phyloP scores from a whole-genome alignment of 1,140 invertebrate species.

The Potamilus streckersoni region DNA sequence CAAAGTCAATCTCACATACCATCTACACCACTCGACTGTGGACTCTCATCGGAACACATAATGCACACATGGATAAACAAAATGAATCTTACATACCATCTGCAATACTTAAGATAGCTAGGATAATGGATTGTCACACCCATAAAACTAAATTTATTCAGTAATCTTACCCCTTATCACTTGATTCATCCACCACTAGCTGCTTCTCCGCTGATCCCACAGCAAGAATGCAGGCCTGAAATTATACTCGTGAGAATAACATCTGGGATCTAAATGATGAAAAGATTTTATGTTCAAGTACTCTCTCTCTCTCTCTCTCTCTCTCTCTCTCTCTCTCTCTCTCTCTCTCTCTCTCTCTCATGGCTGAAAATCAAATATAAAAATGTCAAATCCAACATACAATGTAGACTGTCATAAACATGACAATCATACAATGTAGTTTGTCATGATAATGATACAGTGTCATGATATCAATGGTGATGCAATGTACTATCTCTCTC shows the following conservation, averaged over 20 bases:
- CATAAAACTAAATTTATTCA: not conserved
- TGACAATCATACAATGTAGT: too few relatives aligned
- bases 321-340: too few relatives aligned
- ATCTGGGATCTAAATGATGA: too few relatives aligned
- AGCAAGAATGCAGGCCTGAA: constrained; percentile 75
- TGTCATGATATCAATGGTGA: too few relatives aligned
- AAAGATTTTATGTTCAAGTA: too few relatives aligned
- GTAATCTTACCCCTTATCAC: constrained; percentile 65
- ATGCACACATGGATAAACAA: not conserved
- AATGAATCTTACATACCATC: not conserved
- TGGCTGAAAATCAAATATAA: too few relatives aligned
- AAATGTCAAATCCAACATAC: too few relatives aligned
- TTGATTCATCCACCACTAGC: constrained; percentile 67
- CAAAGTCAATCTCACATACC: not conserved
- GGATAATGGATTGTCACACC: not conserved
- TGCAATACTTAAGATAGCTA: not conserved
- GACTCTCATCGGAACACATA: not conserved
- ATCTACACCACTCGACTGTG: not conserved
- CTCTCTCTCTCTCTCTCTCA: too few relatives aligned
- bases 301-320: too few relatives aligned
- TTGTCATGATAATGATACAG: too few relatives aligned
- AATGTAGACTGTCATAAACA: too few relatives aligned
- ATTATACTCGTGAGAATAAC: not conserved
- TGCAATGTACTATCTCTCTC: too few relatives aligned
- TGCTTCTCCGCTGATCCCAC: constrained; percentile 74